A percentile compares a stretch with the other conserved stretches of the same genome.
These are phyloP conservation scores for Achroia grisella DNA, from an alignment of 1,140 invertebrate genomes.

Conservation along the genomic window DNA sequence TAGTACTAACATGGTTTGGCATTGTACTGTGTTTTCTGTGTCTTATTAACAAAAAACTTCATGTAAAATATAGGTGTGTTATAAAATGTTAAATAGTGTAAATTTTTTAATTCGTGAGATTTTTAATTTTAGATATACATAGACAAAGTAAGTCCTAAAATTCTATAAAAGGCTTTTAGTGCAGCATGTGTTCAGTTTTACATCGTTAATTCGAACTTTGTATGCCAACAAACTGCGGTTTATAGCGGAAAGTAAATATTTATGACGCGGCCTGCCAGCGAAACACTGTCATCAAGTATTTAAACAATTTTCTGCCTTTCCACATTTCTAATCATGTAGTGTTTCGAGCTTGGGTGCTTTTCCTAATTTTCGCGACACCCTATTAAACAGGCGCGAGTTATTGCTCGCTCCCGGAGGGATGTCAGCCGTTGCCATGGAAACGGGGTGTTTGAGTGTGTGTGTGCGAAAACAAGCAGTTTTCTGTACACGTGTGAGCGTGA, in stretches of 20 bases:
- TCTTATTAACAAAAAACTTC: too few species aligned
- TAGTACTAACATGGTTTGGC: too few species aligned
- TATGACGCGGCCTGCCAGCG: slow-evolving; percentile 29
- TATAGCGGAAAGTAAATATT: slow-evolving; percentile 48
- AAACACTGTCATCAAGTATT: slow-evolving; percentile 49
- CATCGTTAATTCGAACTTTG: slow-evolving; percentile 56
- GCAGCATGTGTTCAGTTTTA: slow-evolving; percentile 47
- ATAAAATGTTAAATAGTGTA: too few species aligned
- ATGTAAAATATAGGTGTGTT: too few species aligned
- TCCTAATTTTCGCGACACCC: slow-evolving; percentile 58
- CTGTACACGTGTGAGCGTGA: slow-evolving; percentile 29
- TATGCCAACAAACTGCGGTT: slow-evolving; percentile 39
- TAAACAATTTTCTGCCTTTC: slow-evolving; percentile 55
- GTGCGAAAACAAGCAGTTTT: slow-evolving; percentile 35
- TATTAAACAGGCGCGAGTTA: slow-evolving; percentile 58
- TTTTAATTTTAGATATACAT: too few species aligned
- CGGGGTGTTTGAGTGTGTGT: slow-evolving; percentile 26
- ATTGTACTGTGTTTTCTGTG: too few species aligned
- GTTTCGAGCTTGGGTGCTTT: slow-evolving; percentile 41
- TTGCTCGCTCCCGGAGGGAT: slow-evolving; percentile 45
- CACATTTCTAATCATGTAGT: slow-evolving; percentile 49
- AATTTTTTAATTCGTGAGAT: too few species aligned
- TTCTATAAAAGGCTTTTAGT: slow-evolving; percentile 48
- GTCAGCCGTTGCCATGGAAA: slow-evolving; percentile 33
- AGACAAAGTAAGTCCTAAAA: slow-evolving; percentile 14